Percentiles rank a stretch among this genome's conserved stretches.
Conservation (phyloP, 2,113 vertebrate genomes). For the Ranitomeya variabilis region DNA sequence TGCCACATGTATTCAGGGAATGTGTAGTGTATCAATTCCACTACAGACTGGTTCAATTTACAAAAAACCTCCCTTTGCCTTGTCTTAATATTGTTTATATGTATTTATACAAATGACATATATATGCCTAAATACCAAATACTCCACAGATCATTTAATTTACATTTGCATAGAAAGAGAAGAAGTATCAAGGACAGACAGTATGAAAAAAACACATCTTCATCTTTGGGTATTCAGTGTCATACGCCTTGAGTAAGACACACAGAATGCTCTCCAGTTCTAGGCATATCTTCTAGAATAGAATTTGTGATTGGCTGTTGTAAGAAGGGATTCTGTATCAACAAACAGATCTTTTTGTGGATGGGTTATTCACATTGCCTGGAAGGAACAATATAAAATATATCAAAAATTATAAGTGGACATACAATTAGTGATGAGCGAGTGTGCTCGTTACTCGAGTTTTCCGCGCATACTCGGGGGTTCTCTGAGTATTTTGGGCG, state of each 20-base stretch:
- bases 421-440: too few relatives aligned
- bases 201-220: slow-evolving; percentile 77
- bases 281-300: slow-evolving; percentile 63
- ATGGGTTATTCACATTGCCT: slow-evolving; percentile 74
- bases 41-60: slow-evolving; percentile 65
- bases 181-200: slow-evolving; percentile 75
- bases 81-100: slow-evolving; percentile 75
- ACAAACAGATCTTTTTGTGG: slow-evolving; percentile 55
- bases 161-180: slow-evolving; percentile 98
- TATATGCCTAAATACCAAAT: slow-evolving; percentile 73
- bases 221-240: slow-evolving; percentile 88
- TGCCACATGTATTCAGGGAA: slow-evolving; percentile 73
- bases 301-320: slow-evolving; percentile 59
- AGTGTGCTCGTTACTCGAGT: too few relatives aligned
- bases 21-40: slow-evolving; percentile 75
- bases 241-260: slow-evolving; percentile 69
- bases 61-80: slow-evolving; percentile 74
- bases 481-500: too few relatives aligned
- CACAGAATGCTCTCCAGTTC: slow-evolving; percentile 62
- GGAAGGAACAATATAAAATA: slow-evolving; percentile 19
- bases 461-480: too few relatives aligned
- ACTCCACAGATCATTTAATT: slow-evolving; percentile 85
- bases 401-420: not conserved
- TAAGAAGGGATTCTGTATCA: slow-evolving; percentile 66
- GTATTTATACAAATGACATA: slow-evolving; percentile 86